Conservation (phyloP, 2,113 vertebrate genomes). For the Desmodus rotundus region DNA sequence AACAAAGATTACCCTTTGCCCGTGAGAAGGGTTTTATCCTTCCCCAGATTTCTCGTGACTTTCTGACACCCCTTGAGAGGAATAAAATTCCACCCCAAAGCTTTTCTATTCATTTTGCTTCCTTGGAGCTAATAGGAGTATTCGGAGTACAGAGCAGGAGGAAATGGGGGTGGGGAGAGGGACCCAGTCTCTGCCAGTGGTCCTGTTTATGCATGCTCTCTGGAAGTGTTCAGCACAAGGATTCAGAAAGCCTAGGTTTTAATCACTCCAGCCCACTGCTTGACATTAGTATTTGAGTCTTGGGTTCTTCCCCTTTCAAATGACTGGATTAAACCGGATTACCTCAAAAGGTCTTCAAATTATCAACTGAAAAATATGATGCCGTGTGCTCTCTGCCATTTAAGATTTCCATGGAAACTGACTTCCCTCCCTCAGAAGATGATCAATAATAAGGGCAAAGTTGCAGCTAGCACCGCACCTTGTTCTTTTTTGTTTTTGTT, state of each 20-base stretch:
- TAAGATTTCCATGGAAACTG: not conserved
- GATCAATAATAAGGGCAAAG: not conserved
- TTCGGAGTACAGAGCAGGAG: constrained; percentile 37
- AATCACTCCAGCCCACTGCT: not conserved
- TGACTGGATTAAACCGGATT: not conserved
- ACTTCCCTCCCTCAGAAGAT: not conserved
- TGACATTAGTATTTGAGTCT: not conserved
- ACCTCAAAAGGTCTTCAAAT: not conserved
- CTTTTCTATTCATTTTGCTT: constrained; percentile 30
- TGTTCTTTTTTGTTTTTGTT: not conserved
- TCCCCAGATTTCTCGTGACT: constrained; percentile 7
- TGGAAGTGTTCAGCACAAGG: constrained; percentile 9
- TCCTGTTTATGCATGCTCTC: not conserved
- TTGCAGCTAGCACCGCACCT: not conserved
- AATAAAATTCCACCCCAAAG: constrained; percentile 27
- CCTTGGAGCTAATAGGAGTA: constrained; percentile 17
- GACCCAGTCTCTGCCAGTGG: not conserved
- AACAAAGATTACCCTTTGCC: constrained; percentile 18
- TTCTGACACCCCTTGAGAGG: constrained; percentile 26
- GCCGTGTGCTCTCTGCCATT: not conserved
- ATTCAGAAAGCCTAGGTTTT: not conserved
- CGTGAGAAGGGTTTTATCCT: constrained; percentile 16
- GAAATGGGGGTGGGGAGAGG: not conserved
- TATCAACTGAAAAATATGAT: not conserved
- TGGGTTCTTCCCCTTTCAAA: constrained; percentile 10